Base-by-base conservation (phyloP, 2,797 vertebrate genomes). In the Scleropages formosus region DNA sequence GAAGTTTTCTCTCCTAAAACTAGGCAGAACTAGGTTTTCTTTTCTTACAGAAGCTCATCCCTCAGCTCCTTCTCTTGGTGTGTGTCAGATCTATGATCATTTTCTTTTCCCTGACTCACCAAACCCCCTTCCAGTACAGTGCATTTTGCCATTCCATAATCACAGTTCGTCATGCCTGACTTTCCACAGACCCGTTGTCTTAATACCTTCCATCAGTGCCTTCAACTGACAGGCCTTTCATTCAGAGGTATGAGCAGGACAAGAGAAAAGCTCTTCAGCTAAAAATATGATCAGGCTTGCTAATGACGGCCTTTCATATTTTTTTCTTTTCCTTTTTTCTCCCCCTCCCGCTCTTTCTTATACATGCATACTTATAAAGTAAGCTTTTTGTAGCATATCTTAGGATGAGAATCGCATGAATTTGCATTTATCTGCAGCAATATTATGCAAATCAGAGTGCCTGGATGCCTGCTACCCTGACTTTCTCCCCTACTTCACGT, bases 371-470 rank as follows among this genome's bases (percentile, higher is more conserved):
- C 86, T 88, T 85, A 87, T 31, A 70, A 62, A 88, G 85, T 88
- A 80, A 88, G 88, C 88, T 89, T 6, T 86, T 85, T 86, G 84
- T 82, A 89, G 90, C 85, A 87, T 84, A 88, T 87, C 87, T 87
- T 87, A 85, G 80, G 78, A 80, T 49, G 22, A 80, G 80, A 90
- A 90, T 89, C 79, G 84, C 86, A 89, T 89, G 84, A 84, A 91
- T 91, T 91, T 90, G 88, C 88, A 91, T 92, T 87, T 81, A 88
- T 87, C 88, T 86, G 88, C 86, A 84, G 83, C 78, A 84, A 87
- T 84, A 87, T 89, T 90, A 90, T 90, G 90, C 84, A 90, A 90
- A 91, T 89, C 51, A 13, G 20, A 63, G 53, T 31, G 64, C 3
- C 24, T n/a, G 70, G 15, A 69, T 66, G 80, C 58, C 53, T 65